phyloP scores from a whole-genome alignment of 2,113 vertebrate genomes.

The Bufo bufo region DNA sequence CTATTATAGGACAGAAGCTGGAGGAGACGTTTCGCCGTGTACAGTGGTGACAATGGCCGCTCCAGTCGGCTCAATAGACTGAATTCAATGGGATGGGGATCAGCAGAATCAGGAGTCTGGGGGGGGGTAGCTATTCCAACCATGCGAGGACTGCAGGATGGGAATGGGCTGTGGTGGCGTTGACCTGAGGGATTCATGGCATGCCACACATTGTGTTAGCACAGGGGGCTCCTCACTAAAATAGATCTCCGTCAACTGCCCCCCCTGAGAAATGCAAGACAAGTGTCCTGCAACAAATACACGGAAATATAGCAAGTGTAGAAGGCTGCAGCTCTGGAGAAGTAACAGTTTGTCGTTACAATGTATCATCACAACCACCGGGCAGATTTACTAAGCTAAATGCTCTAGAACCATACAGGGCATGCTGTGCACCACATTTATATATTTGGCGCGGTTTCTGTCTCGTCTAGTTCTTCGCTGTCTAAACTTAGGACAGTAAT shows the following conservation, averaged over 20 bases:
- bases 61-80: background rate
- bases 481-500: too few species aligned
- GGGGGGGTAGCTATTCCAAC: background rate
- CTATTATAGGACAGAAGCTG: too few species aligned
- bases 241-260: conserved; percentile 36
- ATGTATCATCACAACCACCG: too few species aligned
- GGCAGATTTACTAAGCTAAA: too few species aligned
- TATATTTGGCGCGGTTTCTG: too few species aligned
- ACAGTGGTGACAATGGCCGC: background rate
- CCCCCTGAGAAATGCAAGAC: background rate
- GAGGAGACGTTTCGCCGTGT: background rate
- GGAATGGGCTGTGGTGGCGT: background rate
- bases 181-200: background rate
- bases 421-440: too few species aligned
- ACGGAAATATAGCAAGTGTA: too few species aligned
- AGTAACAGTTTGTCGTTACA: too few species aligned
- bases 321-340: too few species aligned
- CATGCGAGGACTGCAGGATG: background rate
- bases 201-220: conserved; percentile 36
- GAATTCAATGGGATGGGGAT: too few species aligned
- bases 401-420: too few species aligned
- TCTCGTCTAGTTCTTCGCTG: too few species aligned
- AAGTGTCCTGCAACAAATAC: conserved; percentile 7
- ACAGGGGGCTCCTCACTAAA: conserved; percentile 8
- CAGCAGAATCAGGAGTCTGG: background rate